Base-by-base conservation (phyloP, 1,140 invertebrate genomes). In the Philopotamus ludificatus region DNA sequence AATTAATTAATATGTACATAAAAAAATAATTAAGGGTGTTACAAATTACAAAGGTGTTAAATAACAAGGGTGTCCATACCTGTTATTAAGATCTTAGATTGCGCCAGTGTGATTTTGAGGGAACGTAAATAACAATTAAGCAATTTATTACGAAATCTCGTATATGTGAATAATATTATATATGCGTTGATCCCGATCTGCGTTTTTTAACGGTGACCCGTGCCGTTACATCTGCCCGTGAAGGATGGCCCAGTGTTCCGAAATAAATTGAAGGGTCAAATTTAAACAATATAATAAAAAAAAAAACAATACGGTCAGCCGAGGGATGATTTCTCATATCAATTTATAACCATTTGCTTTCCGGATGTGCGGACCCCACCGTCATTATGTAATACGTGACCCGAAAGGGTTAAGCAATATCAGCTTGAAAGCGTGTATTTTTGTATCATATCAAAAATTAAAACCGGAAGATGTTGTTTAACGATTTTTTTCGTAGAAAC, bases 291-390 rank as follows among this genome's bases (percentile, higher is more conserved):
- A 23, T 16, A 23, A 25, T 10, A 50, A 15, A 66, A 60, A 59
- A 59, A 59, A 66, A 66, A 50, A 66, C 63, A 65, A 65, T 53
- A 34, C 18, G 63, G 63, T 65, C 63, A 65, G 44, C 58, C 18
- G 51, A 60, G 64, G 64, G 64, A 54, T 66, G 55, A 60, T 66
- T 66, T 53, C 57, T 66, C 55, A 60, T 66, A 66, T 66, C 58
- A 66, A 66, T 66, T 66, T 66, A 60, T 60, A 66, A 59, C 55
- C 57, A 49, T 53, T 65, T 49, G 54, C 60, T 26, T 47, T 60
- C 57, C 57, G 57, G 57, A 60, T 63, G 60, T 50, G 22, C 28
- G 26, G n/a, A 28, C 55, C 49, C 49, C 64, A 60, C 55, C 22
- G 41, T 66, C 64, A 66, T 66, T 66, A 66, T 41, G 22, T n/a